phyloP scores from a whole-genome alignment of 2,888 invertebrate species.

The Drosophila anceps region DNA sequence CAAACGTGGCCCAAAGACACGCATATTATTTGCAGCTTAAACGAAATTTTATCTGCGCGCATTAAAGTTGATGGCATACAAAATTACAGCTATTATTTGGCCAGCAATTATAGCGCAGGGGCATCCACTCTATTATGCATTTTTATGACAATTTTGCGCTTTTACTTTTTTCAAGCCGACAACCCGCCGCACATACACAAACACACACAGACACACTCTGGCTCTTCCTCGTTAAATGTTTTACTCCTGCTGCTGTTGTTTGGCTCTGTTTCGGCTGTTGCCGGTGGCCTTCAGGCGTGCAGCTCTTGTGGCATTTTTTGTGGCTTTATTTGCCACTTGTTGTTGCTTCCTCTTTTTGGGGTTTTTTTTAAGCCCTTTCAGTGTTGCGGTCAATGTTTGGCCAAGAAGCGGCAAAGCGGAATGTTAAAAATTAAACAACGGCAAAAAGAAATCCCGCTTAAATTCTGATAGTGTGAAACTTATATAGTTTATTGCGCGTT shows the following conservation, averaged over 20 bases:
- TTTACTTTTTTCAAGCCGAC: slow-evolving; percentile 30
- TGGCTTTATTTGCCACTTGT: slow-evolving; percentile 41
- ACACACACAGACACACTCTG: neutral
- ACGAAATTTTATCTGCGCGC: slow-evolving; percentile 78
- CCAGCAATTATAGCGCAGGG: slow-evolving; percentile 66
- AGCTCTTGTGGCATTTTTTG: slow-evolving; percentile 55
- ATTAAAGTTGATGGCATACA: slow-evolving; percentile 73
- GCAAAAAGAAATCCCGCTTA: slow-evolving; percentile 13
- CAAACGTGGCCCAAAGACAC: slow-evolving; percentile 34
- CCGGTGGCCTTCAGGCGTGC: slow-evolving; percentile 62
- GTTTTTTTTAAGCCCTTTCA: slow-evolving; percentile 15
- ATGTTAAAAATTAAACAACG: slow-evolving; percentile 30
- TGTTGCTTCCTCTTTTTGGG: slow-evolving; percentile 14
- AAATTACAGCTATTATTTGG: slow-evolving; percentile 74
- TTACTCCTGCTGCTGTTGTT: slow-evolving; percentile 26
- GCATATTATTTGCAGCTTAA: slow-evolving; percentile 64
- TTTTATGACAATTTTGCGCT: slow-evolving; percentile 71
- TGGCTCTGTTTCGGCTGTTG: neutral
- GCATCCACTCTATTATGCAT: slow-evolving; percentile 61
- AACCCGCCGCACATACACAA: neutral
- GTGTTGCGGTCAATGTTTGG: slow-evolving; percentile 35
- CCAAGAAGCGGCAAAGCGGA: slow-evolving; percentile 35
- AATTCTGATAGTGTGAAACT: slow-evolving; percentile 10
- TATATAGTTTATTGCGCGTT: slow-evolving; percentile 1
- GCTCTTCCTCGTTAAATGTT: slow-evolving; percentile 20